Conservation (phyloP, 2,888 invertebrate genomes). For the Xestia sexstrigata region DNA sequence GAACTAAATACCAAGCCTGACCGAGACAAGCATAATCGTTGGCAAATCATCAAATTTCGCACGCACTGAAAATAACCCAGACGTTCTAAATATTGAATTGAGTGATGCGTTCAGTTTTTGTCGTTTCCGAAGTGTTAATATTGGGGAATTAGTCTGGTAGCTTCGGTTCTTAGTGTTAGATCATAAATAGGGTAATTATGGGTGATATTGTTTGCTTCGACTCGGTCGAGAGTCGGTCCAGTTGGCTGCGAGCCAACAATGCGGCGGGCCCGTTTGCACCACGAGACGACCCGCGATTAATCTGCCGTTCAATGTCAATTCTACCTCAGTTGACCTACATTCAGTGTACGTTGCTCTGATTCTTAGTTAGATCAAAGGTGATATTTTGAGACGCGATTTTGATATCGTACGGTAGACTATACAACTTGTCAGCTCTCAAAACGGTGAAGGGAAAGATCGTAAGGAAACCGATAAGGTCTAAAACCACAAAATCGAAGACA, state of each 20-base stretch:
- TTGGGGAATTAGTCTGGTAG: constrained; percentile 36
- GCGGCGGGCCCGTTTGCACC: constrained; percentile 73
- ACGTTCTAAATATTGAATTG: constrained; percentile 58
- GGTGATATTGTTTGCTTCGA: constrained; percentile 62
- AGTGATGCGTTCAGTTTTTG: constrained; percentile 50
- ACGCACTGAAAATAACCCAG: constrained; percentile 59
- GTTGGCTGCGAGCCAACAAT: constrained; percentile 81
- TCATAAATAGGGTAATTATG: constrained; percentile 54
- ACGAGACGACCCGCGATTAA: constrained; percentile 73
- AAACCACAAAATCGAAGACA: neutral
- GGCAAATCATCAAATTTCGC: constrained; percentile 64
- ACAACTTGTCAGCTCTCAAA: neutral
- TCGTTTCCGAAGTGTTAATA: constrained; percentile 44
- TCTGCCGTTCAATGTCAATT: constrained; percentile 84
- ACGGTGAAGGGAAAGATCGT: neutral
- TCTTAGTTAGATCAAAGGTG: constrained; percentile 43
- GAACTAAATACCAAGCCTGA: constrained; percentile 53
- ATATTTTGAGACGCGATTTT: constrained; percentile 43
- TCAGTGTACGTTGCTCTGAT: constrained; percentile 54
- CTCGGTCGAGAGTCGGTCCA: constrained; percentile 72
- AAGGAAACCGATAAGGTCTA: neutral
- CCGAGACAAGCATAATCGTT: constrained; percentile 59
- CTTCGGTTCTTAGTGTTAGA: constrained; percentile 70
- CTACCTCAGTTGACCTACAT: constrained; percentile 77
- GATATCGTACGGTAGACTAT: constrained; percentile 9